These are phyloP conservation scores for Crotalus tigris DNA, from an alignment of 2,113 vertebrate genomes.

Conservation along the genomic window DNA sequence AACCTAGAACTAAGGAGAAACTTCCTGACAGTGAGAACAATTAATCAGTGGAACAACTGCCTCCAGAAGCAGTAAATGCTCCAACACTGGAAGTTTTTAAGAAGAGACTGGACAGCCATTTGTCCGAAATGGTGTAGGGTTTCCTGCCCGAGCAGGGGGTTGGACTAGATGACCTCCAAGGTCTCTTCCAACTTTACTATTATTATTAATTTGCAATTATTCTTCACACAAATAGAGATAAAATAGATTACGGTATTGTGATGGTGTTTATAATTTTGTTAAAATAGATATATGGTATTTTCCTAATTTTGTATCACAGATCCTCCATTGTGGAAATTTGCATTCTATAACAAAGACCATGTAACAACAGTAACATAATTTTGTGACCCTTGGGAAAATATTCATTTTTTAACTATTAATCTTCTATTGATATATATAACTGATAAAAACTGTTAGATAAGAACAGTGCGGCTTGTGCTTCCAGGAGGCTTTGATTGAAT, in stretches of 20 bases:
- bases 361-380: not conserved
- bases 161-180: no score
- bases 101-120: no score
- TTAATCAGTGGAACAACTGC: no score
- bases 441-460: not conserved
- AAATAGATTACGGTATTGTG: constrained; percentile 31
- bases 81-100: no score
- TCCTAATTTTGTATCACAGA: not conserved
- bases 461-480: not conserved
- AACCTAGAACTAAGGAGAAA: no score
- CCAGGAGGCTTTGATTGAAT: not conserved
- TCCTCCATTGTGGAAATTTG: not conserved
- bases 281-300: not conserved
- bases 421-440: not conserved
- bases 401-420: not conserved
- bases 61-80: no score
- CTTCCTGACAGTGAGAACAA: no score
- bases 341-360: not conserved
- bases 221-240: constrained; percentile 29
- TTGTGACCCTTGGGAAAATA: not conserved
- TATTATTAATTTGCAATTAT: constrained; percentile 29
- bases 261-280: not conserved
- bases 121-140: no score
- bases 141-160: no score
- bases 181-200: no score